Evolutionary conservation across 92 coral and sea anemone species (phyloP).

Genomic region (Epizoanthus fatuus): DNA sequence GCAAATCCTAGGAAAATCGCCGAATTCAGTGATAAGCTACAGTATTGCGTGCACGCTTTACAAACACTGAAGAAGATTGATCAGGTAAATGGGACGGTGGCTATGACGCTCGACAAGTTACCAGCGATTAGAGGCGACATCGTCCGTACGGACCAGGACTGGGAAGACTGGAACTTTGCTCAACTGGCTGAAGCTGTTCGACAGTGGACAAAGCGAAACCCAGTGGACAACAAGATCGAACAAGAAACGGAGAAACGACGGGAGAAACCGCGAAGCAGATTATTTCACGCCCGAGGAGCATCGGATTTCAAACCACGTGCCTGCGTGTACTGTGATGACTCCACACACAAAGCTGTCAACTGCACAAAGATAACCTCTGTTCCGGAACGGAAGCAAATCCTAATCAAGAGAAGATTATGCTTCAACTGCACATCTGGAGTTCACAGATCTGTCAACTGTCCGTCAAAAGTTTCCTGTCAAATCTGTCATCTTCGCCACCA

Average conservation of each 20-base stretch:
- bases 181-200: constrained; percentile 50
- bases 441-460: constrained; percentile 51
- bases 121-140: constrained; percentile 61
- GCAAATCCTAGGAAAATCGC: constrained; percentile 45
- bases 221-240: constrained; percentile 40
- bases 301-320: constrained; percentile 37
- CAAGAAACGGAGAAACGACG: constrained; percentile 25
- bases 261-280: background rate
- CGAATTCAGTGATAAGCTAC: background rate
- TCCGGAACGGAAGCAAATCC: constrained; percentile 61
- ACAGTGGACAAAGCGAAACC: constrained; percentile 58
- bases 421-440: constrained; percentile 58
- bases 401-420: constrained; percentile 54
- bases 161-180: constrained; percentile 54
- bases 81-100: constrained; percentile 62
- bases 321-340: constrained; percentile 59
- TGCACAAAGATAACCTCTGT: constrained; percentile 45
- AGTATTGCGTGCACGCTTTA: background rate
- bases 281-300: constrained; percentile 46
- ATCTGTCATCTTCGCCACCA: constrained; percentile 64
- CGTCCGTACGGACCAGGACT: constrained; percentile 49
- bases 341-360: constrained; percentile 51
- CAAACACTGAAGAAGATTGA: constrained; percentile 65
- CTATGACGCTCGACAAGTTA: constrained; percentile 64
- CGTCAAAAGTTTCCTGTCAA: constrained; percentile 56